Conservation (phyloP, 2,113 vertebrate genomes). For the Oenanthe melanoleuca region DNA sequence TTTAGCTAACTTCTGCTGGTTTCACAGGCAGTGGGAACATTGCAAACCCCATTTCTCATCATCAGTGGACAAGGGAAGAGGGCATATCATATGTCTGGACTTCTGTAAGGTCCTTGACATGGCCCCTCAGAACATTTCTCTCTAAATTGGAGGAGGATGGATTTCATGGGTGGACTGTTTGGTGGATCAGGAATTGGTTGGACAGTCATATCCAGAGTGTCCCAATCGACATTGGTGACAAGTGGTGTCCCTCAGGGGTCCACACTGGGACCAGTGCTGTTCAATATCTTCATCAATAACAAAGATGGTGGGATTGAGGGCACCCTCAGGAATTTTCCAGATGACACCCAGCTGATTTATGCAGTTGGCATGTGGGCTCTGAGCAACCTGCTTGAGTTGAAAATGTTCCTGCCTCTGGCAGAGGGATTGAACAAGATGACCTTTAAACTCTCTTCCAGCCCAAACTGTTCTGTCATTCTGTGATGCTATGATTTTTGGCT, state of each 20-base stretch:
- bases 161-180: not conserved
- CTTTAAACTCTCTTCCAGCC: not conserved
- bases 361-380: not conserved
- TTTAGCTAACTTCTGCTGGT: not conserved
- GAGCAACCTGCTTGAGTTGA: not conserved
- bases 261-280: not conserved
- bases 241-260: not conserved
- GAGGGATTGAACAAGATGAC: not conserved
- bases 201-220: fast-evolving
- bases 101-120: not conserved
- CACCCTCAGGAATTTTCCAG: not conserved
- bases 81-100: fast-evolving
- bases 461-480: not conserved
- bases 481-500: not conserved
- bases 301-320: not conserved
- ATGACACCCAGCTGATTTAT: not conserved
- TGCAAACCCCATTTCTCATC: not conserved
- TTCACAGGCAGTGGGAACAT: not conserved
- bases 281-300: not conserved
- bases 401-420: not conserved
- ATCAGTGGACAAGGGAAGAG: not conserved
- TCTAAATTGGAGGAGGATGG: not conserved
- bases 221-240: fast-evolving
- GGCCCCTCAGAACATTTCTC: not conserved
- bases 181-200: not conserved